Base-by-base conservation (phyloP, 2,888 invertebrate genomes). In the Formica aserva region DNA sequence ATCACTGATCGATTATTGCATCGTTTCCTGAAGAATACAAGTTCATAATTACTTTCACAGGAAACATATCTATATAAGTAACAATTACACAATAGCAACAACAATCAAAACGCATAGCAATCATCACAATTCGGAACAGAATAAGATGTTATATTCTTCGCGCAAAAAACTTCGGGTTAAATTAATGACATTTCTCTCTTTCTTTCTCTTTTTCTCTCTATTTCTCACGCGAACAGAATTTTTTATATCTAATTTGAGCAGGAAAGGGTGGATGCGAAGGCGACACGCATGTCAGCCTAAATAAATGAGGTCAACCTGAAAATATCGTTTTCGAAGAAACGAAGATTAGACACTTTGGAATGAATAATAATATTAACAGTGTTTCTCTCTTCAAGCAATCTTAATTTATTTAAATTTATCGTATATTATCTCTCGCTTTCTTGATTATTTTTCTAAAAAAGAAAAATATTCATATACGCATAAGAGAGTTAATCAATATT, bases 251-350 rank as follows among this genome's bases (percentile, higher is more conserved):
- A 62, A 45, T 75, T 62, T 62, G 62, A 41, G 18, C 57, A 38
- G 62, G 32, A 74, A 45, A 45, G 74, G 74, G 62, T 45, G 60
- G 74, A 45, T n/a, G 57, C 72, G 38, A 72, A 57, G 38, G 72
- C 57, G 57, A 72, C 72, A 72, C 62, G 45, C 74, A 15, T 41
- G 57, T 29, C 62, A 60, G 60, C 45, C 62, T 62, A 62, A 74
- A 75, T 75, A n/a, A 45, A 62, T 62, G 45, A 32, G 45, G 60
- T 62, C 74, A 62, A 75, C 32, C 74, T 75, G 32, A 1, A 62
- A 75, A 75, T 75, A 75, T 75, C 74, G 60, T 62, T 75, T 45
- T 75, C 62, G 5, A 22, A 41, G 62, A 75, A 75, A 75, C 74
- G 15, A 62, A 60, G 74, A 74, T 74, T 60, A 60, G 62, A 48